These are phyloP conservation scores for Rhadinocentrus ornatus DNA, from an alignment of 2,797 vertebrate species.

Conservation along the genomic window DNA sequence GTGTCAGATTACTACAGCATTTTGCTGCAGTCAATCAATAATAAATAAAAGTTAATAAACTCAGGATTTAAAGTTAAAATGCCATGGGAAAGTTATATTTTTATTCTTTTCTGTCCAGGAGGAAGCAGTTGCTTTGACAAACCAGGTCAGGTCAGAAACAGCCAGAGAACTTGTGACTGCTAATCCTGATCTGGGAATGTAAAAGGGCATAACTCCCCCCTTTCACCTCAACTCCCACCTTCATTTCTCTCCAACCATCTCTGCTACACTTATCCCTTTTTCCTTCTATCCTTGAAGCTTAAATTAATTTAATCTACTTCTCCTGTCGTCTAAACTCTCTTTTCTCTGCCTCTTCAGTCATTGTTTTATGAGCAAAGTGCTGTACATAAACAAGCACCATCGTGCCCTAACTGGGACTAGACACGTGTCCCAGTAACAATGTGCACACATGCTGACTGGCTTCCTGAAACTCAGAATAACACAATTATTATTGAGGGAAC, in stretches of 20 bases:
- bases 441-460: background rate
- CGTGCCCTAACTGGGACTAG: background rate
- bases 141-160: conserved; percentile 45
- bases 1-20: background rate
- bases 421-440: background rate
- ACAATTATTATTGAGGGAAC: background rate
- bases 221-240: conserved; percentile 26
- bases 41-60: background rate
- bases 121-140: conserved; percentile 29
- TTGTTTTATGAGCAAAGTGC: background rate
- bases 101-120: background rate
- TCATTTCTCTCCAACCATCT: conserved; percentile 17
- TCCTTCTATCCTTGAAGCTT: background rate
- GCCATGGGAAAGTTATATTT: background rate
- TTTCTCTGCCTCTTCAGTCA: background rate
- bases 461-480: background rate
- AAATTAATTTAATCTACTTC: conserved; percentile 6
- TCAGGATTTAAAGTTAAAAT: background rate
- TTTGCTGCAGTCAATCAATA: background rate
- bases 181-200: conserved; percentile 77
- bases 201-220: conserved; percentile 20
- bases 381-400: background rate
- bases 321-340: background rate
- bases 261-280: background rate
- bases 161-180: conserved; percentile 74